These are phyloP conservation scores for Ligdia adustata DNA, from an alignment of 2,888 invertebrate genomes.

Conservation along the genomic window DNA sequence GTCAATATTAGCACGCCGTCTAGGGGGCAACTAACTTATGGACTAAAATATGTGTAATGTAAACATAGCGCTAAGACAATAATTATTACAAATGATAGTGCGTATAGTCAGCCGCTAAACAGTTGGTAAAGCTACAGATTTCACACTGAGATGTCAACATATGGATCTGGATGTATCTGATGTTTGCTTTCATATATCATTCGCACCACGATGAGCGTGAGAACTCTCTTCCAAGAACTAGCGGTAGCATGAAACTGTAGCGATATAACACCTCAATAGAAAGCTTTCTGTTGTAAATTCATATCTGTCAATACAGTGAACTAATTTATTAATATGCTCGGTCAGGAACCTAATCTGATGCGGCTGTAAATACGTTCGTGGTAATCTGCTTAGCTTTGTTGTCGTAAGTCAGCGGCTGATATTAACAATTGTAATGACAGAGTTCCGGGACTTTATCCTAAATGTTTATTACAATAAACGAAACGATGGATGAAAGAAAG, in stretches of 20 bases:
- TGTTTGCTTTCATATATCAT: slow-evolving; percentile 80
- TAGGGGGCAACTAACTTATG: slow-evolving; percentile 62
- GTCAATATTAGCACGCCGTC: slow-evolving; percentile 47
- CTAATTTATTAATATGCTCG: slow-evolving; percentile 66
- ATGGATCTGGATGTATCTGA: slow-evolving; percentile 82
- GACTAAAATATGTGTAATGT: slow-evolving; percentile 64
- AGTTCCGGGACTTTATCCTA: slow-evolving; percentile 25
- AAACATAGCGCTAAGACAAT: slow-evolving; percentile 81
- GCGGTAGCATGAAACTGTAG: slow-evolving; percentile 75
- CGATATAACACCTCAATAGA: slow-evolving; percentile 67
- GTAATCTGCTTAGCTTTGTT: slow-evolving; percentile 44
- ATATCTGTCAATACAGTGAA: slow-evolving; percentile 67
- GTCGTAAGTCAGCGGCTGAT: slow-evolving; percentile 25
- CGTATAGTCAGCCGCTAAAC: slow-evolving; percentile 77
- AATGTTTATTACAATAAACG: slow-evolving; percentile 1
- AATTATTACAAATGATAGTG: slow-evolving; percentile 83
- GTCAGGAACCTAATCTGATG: slow-evolving; percentile 48
- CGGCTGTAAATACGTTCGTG: slow-evolving; percentile 46
- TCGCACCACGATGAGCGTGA: slow-evolving; percentile 79
- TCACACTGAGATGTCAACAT: slow-evolving; percentile 82
- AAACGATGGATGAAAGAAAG: slow-evolving; percentile 10
- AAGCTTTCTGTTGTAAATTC: slow-evolving; percentile 62
- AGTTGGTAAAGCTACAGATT: slow-evolving; percentile 83
- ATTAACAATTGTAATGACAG: slow-evolving; percentile 32
- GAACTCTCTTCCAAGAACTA: slow-evolving; percentile 70